These are phyloP conservation scores for Pseudopodoces humilis DNA, from an alignment of 2,113 vertebrate species.

Conservation along the genomic window DNA sequence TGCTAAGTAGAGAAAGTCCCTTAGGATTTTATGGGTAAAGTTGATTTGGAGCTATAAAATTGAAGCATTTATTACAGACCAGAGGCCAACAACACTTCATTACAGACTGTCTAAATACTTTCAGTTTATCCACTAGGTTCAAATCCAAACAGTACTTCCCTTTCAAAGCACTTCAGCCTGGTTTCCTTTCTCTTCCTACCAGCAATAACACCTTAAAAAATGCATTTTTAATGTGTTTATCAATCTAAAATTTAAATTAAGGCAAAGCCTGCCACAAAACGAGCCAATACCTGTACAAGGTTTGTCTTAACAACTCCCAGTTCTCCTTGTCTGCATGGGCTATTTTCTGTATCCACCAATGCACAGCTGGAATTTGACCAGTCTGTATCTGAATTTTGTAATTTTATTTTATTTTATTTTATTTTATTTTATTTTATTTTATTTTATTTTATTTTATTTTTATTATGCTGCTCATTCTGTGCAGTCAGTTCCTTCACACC, in stretches of 20 bases:
- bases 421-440: too few species aligned
- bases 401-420: neutral
- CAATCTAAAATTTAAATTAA: slow-evolving; percentile 8
- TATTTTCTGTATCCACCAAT: neutral
- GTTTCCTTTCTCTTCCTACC: neutral
- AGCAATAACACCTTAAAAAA: neutral
- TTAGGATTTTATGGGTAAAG: slow-evolving; percentile 47
- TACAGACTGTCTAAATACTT: slow-evolving; percentile 46
- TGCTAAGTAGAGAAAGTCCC: slow-evolving; percentile 46
- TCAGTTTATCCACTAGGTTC: neutral
- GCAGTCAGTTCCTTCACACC: neutral
- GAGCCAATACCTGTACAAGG: neutral
- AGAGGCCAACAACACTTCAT: slow-evolving; percentile 41
- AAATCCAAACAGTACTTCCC: neutral
- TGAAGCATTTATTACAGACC: slow-evolving; percentile 52
- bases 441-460: neutral
- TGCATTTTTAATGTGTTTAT: neutral
- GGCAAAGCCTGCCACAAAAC: neutral
- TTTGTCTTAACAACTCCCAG: neutral
- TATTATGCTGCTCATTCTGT: neutral
- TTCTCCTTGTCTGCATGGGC: neutral
- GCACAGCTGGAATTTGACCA: slow-evolving; percentile 1
- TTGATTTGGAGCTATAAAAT: slow-evolving; percentile 55
- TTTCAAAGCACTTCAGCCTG: neutral
- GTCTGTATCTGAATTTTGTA: neutral